Base-by-base conservation (phyloP, 1,140 invertebrate species). In the Ooceraea biroi region DNA sequence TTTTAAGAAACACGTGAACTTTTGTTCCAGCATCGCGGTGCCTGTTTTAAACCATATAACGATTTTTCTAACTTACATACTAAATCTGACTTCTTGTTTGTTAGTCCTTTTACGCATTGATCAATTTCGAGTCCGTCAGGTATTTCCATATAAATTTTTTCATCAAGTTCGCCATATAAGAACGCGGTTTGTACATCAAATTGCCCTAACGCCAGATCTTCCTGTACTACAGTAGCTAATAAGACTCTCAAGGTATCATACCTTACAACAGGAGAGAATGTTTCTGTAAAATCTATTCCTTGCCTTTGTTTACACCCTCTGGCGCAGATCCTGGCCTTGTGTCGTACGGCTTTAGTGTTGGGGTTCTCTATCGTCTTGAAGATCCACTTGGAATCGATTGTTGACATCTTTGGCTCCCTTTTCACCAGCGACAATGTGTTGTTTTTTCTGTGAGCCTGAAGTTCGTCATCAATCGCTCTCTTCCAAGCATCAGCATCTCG, bases 41-140 rank as follows among this genome's bases (percentile, higher is more conserved):
- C 89, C 74, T 95, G 94, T 82, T 94, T 94, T 10, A 95, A 69
- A 5, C 92, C 94, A 84, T 95, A 95, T 2, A 95, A 36, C 3
- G 90, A 88, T 84, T 93, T 94, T 19, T 91, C 91, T 4, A 71
- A 1, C 8, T 5, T 11, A 30, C 48, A 71, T 8, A 50, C 44
- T 0, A 27, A 1, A n/a, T n/a, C n/a, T n/a, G n/a, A 5, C 19
- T 5, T 3, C 25, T 1, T 7, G 8, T 14, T 12, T 14, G n/a
- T n/a, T n/a, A n/a, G n/a, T n/a, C n/a, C n/a, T n/a, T n/a, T n/a
- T n/a, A n/a, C n/a, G n/a, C 17, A 0, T n/a, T 22, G 25, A 19
- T 14, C 4, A 10, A n/a, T n/a, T n/a, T n/a, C 3, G 1, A 71
- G 7, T 11, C 87, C 87, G 0, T 91, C 36, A 25, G 92, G 93